Evolutionary conservation across 2,797 vertebrate species (phyloP).

Genomic region (Betta splendens): DNA sequence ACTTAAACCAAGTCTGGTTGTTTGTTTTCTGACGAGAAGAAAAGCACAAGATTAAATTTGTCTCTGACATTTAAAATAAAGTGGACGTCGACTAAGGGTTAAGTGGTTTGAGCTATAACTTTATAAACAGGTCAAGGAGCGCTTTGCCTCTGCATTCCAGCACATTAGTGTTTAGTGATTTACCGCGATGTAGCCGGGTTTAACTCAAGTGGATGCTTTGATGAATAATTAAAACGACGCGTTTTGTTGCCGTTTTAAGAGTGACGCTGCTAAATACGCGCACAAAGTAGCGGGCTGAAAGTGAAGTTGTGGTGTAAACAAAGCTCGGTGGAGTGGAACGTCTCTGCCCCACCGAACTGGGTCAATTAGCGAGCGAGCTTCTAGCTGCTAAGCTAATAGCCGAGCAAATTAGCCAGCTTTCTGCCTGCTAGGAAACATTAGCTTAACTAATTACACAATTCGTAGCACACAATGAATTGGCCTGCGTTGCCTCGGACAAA

Average conservation of each 20-base stretch:
- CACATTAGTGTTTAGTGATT: not conserved
- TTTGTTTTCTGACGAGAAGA: too few species aligned
- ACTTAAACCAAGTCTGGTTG: too few species aligned
- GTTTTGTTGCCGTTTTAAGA: too few species aligned
- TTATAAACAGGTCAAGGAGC: not conserved
- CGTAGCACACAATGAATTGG: not conserved
- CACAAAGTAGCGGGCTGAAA: accelerated
- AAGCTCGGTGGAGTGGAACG: constrained; percentile 30
- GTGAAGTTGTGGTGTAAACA: constrained; percentile 50
- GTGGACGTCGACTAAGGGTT: too few species aligned
- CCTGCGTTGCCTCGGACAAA: not conserved
- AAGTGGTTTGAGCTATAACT: not conserved
- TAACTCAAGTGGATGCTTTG: too few species aligned
- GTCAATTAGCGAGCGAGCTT: constrained; percentile 66
- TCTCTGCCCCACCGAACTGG: constrained; percentile 59
- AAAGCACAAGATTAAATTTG: too few species aligned
- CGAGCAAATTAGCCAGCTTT: constrained; percentile 59
- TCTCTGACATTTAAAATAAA: too few species aligned
- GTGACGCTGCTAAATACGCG: too few species aligned
- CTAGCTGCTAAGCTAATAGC: constrained; percentile 66
- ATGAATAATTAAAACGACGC: too few species aligned
- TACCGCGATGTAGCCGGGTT: not conserved
- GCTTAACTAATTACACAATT: constrained; percentile 26
- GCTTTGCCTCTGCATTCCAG: not conserved
- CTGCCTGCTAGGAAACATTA: constrained; percentile 30